Evolutionary conservation across 2,888 invertebrate genomes (phyloP).

Genomic region (Erebia epiphron): DNA sequence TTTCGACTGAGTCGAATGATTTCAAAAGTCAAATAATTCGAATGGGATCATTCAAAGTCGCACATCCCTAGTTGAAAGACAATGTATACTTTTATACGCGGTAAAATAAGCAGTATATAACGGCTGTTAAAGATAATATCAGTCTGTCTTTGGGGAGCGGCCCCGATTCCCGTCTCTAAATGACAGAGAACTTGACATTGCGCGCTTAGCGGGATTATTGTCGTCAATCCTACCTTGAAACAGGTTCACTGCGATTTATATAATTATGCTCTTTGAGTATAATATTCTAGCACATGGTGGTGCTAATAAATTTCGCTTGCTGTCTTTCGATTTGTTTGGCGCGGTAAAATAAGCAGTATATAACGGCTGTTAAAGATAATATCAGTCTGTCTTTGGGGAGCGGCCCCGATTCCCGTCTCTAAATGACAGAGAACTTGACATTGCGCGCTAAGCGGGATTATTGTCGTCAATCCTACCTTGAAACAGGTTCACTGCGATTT

Average conservation of each 20-base stretch:
- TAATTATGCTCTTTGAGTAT: neutral
- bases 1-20: too few species aligned
- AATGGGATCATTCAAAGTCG: too few species aligned
- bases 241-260: constrained; percentile 14
- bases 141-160: neutral
- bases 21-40: too few species aligned
- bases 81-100: neutral
- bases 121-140: neutral
- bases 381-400: neutral
- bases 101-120: neutral
- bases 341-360: neutral
- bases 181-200: constrained; percentile 49
- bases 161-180: constrained; percentile 31
- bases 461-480: constrained; percentile 48
- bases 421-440: constrained; percentile 50
- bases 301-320: too few species aligned
- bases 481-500: constrained; percentile 23
- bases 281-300: neutral
- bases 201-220: constrained; percentile 49
- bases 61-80: too few species aligned
- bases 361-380: neutral
- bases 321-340: too few species aligned
- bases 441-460: constrained; percentile 45
- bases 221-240: constrained; percentile 44
- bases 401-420: constrained; percentile 18